A percentile compares a stretch with the other conserved stretches of the same genome.
phyloP scores from a whole-genome alignment of 2,888 invertebrate genomes.

The Caenorhabditis sp. region DNA sequence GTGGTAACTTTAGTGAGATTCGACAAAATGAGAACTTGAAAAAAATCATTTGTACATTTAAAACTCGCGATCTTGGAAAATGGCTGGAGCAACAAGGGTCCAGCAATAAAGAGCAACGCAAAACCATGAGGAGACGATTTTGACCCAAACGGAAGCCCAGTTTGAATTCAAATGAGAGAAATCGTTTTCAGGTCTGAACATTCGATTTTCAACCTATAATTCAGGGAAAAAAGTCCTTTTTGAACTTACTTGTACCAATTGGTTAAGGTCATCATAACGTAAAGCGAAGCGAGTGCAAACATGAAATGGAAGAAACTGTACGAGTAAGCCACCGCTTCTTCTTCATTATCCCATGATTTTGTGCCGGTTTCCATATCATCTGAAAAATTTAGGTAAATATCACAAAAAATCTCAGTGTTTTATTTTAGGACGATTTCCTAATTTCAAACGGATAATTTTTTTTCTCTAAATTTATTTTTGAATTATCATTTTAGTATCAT shows the following conservation, averaged over 20 bases:
- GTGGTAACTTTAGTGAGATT: not conserved
- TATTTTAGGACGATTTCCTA: too few relatives aligned
- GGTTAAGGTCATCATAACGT: conserved; percentile 99
- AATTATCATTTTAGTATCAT: too few relatives aligned
- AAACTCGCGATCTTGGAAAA: conserved; percentile 88
- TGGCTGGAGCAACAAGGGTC: conserved; percentile 90
- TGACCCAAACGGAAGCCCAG: conserved; percentile 96
- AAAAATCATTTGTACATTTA: conserved; percentile 28
- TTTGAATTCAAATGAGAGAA: conserved; percentile 77
- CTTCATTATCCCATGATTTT: conserved; percentile 85
- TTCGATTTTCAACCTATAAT: not conserved
- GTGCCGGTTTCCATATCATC: conserved; percentile 33
- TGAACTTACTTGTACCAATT: conserved; percentile 90
- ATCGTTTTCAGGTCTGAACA: conserved; percentile 71
- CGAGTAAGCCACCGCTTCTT: conserved; percentile 75
- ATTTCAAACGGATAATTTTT: too few relatives aligned
- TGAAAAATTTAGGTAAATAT: conserved; percentile 15
- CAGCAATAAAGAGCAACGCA: conserved; percentile 89
- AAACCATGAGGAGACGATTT: conserved; percentile 88
- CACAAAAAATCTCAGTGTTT: too few relatives aligned
- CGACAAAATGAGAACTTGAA: not conserved
- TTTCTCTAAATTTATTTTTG: too few relatives aligned
- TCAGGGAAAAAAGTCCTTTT: not conserved
- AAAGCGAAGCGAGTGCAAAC: conserved; percentile 92
- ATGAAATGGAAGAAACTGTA: conserved; percentile 77